A percentile compares a stretch with the other conserved stretches of the same genome.
These are phyloP conservation scores for Erythrolamprus reginae DNA, from an alignment of 2,113 vertebrate species.

Conservation along the genomic window DNA sequence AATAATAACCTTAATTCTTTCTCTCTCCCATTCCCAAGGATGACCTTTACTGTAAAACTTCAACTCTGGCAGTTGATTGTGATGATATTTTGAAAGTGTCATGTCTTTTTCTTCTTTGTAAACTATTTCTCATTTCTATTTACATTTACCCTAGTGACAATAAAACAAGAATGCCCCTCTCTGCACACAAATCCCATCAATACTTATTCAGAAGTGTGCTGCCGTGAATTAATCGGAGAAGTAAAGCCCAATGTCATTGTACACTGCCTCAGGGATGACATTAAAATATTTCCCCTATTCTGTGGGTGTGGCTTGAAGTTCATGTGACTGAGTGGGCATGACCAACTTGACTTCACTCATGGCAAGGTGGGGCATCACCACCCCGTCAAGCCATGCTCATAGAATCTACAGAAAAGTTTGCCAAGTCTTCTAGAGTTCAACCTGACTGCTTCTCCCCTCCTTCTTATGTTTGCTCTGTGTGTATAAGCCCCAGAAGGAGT, in stretches of 20 bases:
- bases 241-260: not conserved
- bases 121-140: not conserved
- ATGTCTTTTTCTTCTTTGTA: not conserved
- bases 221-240: not conserved
- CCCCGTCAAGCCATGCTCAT: too few relatives aligned
- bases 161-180: not conserved
- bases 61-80: not conserved
- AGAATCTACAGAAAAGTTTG: too few relatives aligned
- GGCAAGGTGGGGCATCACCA: too few relatives aligned
- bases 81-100: not conserved
- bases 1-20: not conserved
- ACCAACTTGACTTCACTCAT: too few relatives aligned
- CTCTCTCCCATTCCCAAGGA: not conserved
- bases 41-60: not conserved
- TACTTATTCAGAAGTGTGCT: not conserved
- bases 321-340: too few relatives aligned
- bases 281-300: too few relatives aligned
- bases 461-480: too few relatives aligned
- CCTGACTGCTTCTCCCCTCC: too few relatives aligned
- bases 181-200: too few relatives aligned
- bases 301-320: too few relatives aligned
- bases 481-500: too few relatives aligned
- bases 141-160: not conserved
- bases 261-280: not conserved
- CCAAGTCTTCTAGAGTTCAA: too few relatives aligned